A percentile compares a stretch with the other conserved stretches of the same genome.
Evolutionary conservation across 2,797 vertebrate species (phyloP).

Genomic region (Syngnathus acus): DNA sequence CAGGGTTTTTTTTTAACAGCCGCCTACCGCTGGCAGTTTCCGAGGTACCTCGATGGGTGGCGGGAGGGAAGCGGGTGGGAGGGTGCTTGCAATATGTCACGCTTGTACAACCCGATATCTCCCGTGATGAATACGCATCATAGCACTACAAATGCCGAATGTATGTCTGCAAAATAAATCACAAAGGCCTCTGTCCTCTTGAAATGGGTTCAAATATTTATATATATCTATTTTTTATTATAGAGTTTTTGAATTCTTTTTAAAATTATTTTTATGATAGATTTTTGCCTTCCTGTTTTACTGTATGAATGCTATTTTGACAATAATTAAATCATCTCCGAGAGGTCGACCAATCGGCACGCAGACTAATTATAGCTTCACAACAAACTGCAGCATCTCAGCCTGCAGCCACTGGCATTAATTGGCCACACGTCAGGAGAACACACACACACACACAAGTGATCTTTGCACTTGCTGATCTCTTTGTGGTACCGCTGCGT

Average conservation of each 20-base stretch:
- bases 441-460: conserved; percentile 8
- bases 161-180: conserved; percentile 3
- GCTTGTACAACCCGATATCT: conserved; percentile 27
- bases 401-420: conserved; percentile 16
- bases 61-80: background rate
- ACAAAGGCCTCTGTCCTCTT: conserved; percentile 8
- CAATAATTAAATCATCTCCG: conserved; percentile 19
- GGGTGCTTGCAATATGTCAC: conserved; percentile 20
- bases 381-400: conserved; percentile 16
- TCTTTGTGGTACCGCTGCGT: background rate
- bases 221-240: conserved; percentile 1
- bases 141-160: background rate
- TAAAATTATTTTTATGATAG: background rate
- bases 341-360: conserved; percentile 21
- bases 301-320: background rate
- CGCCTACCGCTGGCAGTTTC: conserved; percentile 32
- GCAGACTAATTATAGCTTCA: conserved; percentile 15
- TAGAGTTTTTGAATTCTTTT: background rate
- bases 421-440: conserved; percentile 25
- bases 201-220: background rate
- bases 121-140: conserved; percentile 27
- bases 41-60: conserved; percentile 1
- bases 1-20: conserved; percentile 60
- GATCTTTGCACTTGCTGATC: conserved; percentile 14
- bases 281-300: background rate